These are phyloP conservation scores for Muscicapa comitata DNA, from an alignment of 2,797 vertebrate species.

Conservation along the genomic window DNA sequence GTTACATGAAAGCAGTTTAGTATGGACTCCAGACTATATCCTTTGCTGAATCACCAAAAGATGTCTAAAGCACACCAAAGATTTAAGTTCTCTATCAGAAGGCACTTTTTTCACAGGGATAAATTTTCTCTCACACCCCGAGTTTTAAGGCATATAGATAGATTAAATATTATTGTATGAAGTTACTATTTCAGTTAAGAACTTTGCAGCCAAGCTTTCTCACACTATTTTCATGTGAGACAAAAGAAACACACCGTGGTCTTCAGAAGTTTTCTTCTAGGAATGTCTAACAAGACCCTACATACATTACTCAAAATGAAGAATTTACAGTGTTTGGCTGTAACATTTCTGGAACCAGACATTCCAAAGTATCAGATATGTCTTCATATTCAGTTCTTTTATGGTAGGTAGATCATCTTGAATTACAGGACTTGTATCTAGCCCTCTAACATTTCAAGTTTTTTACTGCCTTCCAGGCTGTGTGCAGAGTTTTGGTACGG, in stretches of 20 bases:
- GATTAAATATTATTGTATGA: neutral
- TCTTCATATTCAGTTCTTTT: constrained; percentile 22
- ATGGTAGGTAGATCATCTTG: constrained; percentile 1
- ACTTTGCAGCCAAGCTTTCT: neutral
- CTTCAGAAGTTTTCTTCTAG: neutral
- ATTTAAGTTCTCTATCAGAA: neutral
- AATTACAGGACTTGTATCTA: constrained; percentile 20
- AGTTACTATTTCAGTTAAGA: constrained; percentile 1
- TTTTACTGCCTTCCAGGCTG: constrained; percentile 15
- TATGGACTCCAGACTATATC: neutral
- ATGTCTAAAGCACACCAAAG: neutral
- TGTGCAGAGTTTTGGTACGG: neutral
- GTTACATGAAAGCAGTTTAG: neutral
- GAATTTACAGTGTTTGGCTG: neutral
- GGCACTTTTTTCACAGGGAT: neutral
- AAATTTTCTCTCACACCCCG: neutral
- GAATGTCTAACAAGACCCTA: neutral
- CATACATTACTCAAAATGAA: neutral
- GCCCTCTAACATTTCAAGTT: neutral
- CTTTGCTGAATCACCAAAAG: neutral
- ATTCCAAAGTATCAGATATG: neutral
- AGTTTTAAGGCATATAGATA: neutral
- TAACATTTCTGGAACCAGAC: constrained; percentile 4
- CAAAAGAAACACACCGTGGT: neutral
- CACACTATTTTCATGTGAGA: neutral